These are phyloP conservation scores for Glossosoma conforme DNA, from an alignment of 1,140 invertebrate genomes.

Conservation along the genomic window DNA sequence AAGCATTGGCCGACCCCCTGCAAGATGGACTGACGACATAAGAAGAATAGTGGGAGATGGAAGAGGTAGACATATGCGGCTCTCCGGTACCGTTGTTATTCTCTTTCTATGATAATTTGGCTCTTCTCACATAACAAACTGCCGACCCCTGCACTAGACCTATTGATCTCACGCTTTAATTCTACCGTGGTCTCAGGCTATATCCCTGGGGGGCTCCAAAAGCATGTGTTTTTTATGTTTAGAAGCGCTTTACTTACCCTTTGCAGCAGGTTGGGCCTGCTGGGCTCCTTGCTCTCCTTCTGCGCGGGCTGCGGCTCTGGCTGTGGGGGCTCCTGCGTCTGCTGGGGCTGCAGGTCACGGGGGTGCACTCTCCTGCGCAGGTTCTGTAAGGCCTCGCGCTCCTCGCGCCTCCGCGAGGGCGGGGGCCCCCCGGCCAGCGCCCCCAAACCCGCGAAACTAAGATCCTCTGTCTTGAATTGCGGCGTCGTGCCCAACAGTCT, in stretches of 20 bases:
- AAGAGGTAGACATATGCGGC: no score
- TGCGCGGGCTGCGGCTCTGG: neutral
- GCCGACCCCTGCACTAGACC: no score
- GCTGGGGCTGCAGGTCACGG: conserved; percentile 34
- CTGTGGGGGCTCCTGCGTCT: neutral
- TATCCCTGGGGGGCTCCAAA: no score
- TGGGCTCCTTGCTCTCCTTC: neutral
- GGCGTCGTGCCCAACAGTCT: conserved; percentile 39
- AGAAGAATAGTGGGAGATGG: no score
- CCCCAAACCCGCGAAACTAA: conserved; percentile 23
- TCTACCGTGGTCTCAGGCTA: no score
- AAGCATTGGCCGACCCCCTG: no score
- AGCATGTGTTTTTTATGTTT: no score
- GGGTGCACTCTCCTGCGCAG: conserved; percentile 45
- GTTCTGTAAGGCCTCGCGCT: conserved; percentile 45
- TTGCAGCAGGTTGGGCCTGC: conserved; percentile 9
- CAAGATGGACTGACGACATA: no score
- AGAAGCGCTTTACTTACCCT: conserved; percentile 11
- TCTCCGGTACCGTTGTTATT: no score
- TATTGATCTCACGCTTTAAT: no score
- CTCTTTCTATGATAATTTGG: no score
- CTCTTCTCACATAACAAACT: no score
- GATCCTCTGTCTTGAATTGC: conserved; percentile 29
- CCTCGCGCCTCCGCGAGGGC: conserved; percentile 44
- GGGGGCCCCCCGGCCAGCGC: conserved; percentile 44